These are phyloP conservation scores for Enchytraeus crypticus DNA, from an alignment of 2,888 invertebrate genomes.

Conservation along the genomic window DNA sequence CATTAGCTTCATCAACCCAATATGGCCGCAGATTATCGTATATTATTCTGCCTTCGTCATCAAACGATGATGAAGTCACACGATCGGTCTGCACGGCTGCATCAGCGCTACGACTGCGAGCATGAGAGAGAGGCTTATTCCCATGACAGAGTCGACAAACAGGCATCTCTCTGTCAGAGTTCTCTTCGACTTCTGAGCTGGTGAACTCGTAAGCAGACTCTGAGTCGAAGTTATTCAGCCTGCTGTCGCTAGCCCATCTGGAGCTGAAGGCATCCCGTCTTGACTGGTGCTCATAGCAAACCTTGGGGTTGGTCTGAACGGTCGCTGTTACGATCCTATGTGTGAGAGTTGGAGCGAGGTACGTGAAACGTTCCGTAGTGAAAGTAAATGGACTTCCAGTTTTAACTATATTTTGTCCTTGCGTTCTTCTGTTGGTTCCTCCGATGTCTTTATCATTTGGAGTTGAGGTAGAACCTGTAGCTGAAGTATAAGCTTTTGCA, in stretches of 20 bases:
- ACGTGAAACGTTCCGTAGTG: not conserved
- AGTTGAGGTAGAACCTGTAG: no score
- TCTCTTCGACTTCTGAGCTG: no score
- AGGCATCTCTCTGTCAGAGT: not conserved
- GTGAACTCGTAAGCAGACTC: not conserved
- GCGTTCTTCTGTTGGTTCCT: no score
- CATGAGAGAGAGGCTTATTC: not conserved
- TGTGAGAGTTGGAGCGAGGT: not conserved
- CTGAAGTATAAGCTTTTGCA: no score
- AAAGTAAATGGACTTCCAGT: no score
- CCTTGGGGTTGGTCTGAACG: not conserved
- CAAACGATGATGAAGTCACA: no score
- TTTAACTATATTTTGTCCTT: no score
- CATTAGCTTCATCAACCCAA: no score
- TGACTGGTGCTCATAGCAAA: not conserved
- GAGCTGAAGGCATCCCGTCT: not conserved
- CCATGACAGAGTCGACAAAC: not conserved
- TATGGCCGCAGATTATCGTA: no score
- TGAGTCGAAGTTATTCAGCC: not conserved
- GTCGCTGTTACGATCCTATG: not conserved
- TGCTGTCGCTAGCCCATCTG: not conserved
- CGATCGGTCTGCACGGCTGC: not conserved
- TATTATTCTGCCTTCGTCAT: no score
- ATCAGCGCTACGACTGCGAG: not conserved
- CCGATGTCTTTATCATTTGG: no score